These are phyloP conservation scores for Microcebus jonahi DNA, from an alignment of 2,113 vertebrate genomes.

Conservation along the genomic window DNA sequence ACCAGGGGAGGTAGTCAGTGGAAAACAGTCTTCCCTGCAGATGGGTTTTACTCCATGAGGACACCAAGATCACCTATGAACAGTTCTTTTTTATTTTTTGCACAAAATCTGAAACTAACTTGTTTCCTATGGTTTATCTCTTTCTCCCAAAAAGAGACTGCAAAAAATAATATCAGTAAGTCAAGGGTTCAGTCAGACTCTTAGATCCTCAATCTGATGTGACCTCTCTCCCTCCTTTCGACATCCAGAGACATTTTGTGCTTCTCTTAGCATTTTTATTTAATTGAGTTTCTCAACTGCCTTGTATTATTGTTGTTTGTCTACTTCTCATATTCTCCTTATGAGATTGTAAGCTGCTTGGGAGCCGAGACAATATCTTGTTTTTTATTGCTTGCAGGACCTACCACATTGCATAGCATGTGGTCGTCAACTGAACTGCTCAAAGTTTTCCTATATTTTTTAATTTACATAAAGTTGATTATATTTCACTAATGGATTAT, in stretches of 20 bases:
- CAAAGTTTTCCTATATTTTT: neutral
- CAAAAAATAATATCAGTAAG: constrained; percentile 2
- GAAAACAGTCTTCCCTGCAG: neutral
- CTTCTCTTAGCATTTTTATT: neutral
- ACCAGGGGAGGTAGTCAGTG: neutral
- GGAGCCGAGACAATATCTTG: neutral
- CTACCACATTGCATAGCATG: neutral
- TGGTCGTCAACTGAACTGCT: neutral
- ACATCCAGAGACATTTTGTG: neutral
- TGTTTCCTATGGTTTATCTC: neutral
- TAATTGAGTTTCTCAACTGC: neutral
- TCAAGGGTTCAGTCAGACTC: neutral
- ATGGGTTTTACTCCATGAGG: neutral
- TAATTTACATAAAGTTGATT: neutral
- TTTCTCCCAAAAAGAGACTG: neutral
- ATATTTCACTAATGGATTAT: neutral
- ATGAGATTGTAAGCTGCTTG: neutral
- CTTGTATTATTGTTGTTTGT: neutral
- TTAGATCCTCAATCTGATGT: neutral
- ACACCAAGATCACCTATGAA: neutral
- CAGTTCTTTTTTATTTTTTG: neutral
- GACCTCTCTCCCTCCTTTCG: neutral
- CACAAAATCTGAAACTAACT: constrained; percentile 30
- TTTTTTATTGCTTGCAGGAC: neutral
- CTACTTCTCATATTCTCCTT: neutral